phyloP scores from a whole-genome alignment of 2,797 vertebrate species.

The Tinamus major region DNA sequence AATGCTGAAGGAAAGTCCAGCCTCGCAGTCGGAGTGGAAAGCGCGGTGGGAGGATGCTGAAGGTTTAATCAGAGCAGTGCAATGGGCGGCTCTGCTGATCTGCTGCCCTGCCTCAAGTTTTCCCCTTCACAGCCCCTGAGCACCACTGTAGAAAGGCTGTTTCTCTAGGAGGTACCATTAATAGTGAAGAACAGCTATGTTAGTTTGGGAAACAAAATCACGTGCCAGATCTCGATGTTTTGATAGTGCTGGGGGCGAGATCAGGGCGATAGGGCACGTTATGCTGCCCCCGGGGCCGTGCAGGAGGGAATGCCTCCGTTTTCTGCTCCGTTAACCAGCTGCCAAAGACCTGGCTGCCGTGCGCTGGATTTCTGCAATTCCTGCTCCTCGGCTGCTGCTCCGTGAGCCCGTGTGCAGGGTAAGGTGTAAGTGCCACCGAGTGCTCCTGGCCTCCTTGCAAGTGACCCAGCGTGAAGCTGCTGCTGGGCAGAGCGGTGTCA shows the following conservation, averaged over 20 bases:
- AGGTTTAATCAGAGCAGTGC: slow-evolving; percentile 44
- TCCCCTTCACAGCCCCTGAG: background rate
- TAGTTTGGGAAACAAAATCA: background rate
- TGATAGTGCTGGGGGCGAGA: background rate
- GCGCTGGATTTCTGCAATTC: background rate
- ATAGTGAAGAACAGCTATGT: background rate
- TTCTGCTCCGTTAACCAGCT: background rate
- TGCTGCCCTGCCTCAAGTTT: background rate
- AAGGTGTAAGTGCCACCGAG: background rate
- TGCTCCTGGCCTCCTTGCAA: background rate
- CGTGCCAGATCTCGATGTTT: background rate
- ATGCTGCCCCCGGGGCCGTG: background rate
- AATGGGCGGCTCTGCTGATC: slow-evolving; percentile 37
- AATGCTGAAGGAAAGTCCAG: slow-evolving; percentile 50
- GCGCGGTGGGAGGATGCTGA: slow-evolving; percentile 25
- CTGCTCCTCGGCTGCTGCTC: background rate
- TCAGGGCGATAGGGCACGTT: background rate
- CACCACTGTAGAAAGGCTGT: background rate
- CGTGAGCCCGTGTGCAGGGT: background rate
- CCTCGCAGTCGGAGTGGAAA: slow-evolving; percentile 17
- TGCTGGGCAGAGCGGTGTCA: background rate
- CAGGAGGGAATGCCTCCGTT: background rate
- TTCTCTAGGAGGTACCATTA: background rate
- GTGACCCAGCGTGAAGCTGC: background rate
- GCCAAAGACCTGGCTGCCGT: background rate